Percentiles rank a stretch among this genome's conserved stretches.
These are phyloP conservation scores for Morpho deidamia DNA, from an alignment of 2,888 invertebrate species.

Conservation along the genomic window DNA sequence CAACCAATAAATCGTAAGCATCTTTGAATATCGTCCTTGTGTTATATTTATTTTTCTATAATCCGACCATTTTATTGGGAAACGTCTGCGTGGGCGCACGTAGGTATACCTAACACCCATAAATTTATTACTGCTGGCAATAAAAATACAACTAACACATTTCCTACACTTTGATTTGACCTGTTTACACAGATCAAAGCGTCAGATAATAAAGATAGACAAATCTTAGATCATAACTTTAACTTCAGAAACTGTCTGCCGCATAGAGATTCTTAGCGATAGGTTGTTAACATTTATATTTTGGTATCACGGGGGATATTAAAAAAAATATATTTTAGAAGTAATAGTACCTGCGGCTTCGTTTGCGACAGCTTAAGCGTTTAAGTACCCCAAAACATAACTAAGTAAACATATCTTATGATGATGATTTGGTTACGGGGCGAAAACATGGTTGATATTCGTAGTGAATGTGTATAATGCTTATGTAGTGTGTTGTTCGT, in stretches of 20 bases:
- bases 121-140: conserved; percentile 66
- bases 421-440: too few species aligned
- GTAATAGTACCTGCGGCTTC: too few species aligned
- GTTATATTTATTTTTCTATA: conserved; percentile 51
- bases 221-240: conserved; percentile 50
- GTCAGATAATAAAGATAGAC: conserved; percentile 61
- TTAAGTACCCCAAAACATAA: too few species aligned
- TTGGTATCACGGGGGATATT: too few species aligned
- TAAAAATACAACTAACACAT: conserved; percentile 74
- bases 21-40: conserved; percentile 38
- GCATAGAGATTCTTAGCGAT: not conserved
- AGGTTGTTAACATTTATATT: conserved; percentile 7
- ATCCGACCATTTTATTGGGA: conserved; percentile 54
- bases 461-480: too few species aligned
- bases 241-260: conserved; percentile 6
- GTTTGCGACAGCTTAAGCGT: too few species aligned
- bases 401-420: too few species aligned
- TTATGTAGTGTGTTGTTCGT: too few species aligned
- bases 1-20: not conserved
- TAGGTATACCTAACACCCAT: conserved; percentile 54
- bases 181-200: conserved; percentile 74
- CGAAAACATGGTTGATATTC: too few species aligned
- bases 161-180: conserved; percentile 73
- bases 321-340: too few species aligned
- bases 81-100: conserved; percentile 60